Percentiles rank a stretch among this genome's conserved stretches.
Evolutionary conservation across 2,888 invertebrate genomes (phyloP).

Genomic region (Tigriopus californicus): DNA sequence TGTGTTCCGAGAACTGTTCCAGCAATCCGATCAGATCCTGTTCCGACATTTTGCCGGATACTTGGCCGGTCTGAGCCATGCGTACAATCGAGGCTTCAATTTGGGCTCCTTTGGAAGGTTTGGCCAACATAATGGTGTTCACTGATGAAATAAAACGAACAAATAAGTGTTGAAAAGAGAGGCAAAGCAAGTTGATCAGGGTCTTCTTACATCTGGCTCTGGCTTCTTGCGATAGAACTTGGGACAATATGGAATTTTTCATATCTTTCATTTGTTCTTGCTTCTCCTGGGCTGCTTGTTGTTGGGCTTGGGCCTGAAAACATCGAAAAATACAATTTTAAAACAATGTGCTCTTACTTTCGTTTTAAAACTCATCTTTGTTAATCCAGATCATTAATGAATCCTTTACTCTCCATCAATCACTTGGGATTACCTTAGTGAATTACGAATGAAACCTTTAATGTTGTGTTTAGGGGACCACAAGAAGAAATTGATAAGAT

Average conservation of each 20-base stretch:
- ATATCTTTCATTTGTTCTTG: slow-evolving; percentile 2
- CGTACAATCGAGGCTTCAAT: slow-evolving; percentile 5
- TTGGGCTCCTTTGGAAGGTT: slow-evolving; percentile 8
- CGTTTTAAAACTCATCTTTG: too few relatives aligned
- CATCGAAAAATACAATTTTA: too few relatives aligned
- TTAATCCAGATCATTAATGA: too few relatives aligned
- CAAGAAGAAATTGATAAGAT: too few relatives aligned
- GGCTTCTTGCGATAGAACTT: slow-evolving; percentile 8
- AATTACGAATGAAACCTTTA: too few relatives aligned
- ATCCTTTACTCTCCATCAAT: too few relatives aligned
- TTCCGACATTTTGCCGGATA: slow-evolving; percentile 1
- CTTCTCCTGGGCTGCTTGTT: background rate
- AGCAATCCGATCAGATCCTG: slow-evolving; percentile 7
- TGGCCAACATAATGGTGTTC: slow-evolving; percentile 13
- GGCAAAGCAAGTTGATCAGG: background rate
- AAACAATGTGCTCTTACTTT: too few relatives aligned
- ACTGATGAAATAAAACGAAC: background rate
- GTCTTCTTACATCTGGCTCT: background rate
- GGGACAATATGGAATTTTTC: slow-evolving; percentile 5
- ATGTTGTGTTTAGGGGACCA: too few relatives aligned
- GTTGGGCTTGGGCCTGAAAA: background rate
- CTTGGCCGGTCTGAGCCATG: slow-evolving; percentile 15
- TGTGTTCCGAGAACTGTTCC: slow-evolving; percentile 4
- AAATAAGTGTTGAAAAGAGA: background rate
- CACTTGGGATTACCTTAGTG: too few relatives aligned